A percentile compares a stretch with the other conserved stretches of the same genome.
Evolutionary conservation across 2,797 vertebrate genomes (phyloP).

Genomic region (Monodelphis domestica): DNA sequence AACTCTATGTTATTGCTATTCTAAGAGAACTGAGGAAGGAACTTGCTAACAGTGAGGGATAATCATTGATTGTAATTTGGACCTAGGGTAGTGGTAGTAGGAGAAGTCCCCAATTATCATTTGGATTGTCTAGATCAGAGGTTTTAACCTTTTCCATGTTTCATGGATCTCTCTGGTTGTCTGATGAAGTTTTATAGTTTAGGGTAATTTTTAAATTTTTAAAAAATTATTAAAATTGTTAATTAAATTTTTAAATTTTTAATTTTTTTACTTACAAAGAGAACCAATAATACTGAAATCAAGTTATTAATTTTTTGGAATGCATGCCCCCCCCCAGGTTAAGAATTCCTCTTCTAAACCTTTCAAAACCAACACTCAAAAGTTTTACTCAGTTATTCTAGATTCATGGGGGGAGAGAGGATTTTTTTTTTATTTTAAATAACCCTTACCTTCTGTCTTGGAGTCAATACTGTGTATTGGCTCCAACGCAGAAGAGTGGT

Average conservation of each 20-base stretch:
- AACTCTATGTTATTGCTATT: neutral
- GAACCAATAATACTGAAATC: neutral
- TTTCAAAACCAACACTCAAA: neutral
- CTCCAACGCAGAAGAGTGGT: too few relatives aligned
- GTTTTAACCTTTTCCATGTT: neutral
- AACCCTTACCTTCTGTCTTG: too few relatives aligned
- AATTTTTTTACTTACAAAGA: too few relatives aligned
- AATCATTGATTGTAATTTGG: neutral
- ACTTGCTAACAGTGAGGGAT: neutral
- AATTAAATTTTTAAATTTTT: too few relatives aligned
- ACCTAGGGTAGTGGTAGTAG: neutral
- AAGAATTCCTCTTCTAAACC: neutral
- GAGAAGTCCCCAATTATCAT: neutral
- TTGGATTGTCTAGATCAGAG: neutral
- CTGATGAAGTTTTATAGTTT: neutral
- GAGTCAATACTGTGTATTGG: too few relatives aligned
- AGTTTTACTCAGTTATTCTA: neutral
- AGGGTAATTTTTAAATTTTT: neutral
- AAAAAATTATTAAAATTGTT: too few relatives aligned
- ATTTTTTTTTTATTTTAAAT: too few relatives aligned
- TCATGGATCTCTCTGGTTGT: neutral
- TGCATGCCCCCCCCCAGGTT: neutral
- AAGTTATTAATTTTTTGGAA: neutral
- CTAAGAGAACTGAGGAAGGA: neutral
- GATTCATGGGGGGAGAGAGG: neutral